Conservation (phyloP, 2,888 invertebrate genomes). For the Amphimallon solstitiale region DNA sequence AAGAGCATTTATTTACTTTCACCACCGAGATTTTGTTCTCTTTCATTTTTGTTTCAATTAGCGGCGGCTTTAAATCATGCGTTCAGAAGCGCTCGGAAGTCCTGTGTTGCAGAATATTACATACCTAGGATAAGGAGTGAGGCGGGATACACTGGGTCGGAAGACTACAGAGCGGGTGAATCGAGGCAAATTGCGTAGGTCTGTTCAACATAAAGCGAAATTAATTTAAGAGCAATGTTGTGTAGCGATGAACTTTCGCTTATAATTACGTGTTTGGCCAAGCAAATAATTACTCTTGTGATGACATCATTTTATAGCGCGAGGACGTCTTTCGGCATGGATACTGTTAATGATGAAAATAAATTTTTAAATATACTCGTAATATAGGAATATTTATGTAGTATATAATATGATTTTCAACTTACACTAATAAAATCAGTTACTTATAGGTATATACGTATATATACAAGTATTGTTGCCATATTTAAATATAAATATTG, state of each 20-base stretch:
- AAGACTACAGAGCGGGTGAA: neutral
- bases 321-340: neutral
- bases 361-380: neutral
- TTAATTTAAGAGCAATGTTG: slow-evolving; percentile 34
- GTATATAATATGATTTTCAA: neutral
- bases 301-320: slow-evolving; percentile 27
- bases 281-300: slow-evolving; percentile 27
- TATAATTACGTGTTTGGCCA: slow-evolving; percentile 29
- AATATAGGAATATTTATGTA: too few species aligned
- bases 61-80: neutral
- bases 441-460: too few species aligned
- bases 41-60: slow-evolving; percentile 33
- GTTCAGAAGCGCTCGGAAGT: slow-evolving; percentile 26
- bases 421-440: too few species aligned
- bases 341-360: neutral
- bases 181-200: slow-evolving; percentile 1
- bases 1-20: slow-evolving; percentile 28
- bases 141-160: neutral
- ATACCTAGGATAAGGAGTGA: slow-evolving; percentile 13
- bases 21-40: slow-evolving; percentile 21
- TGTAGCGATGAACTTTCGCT: slow-evolving; percentile 31
- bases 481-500: too few species aligned
- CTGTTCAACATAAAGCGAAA: slow-evolving; percentile 25
- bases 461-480: too few species aligned
- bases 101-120: too few species aligned